Evolutionary conservation across 2,888 invertebrate genomes (phyloP).

Genomic region (Eupelmus urozonus): DNA sequence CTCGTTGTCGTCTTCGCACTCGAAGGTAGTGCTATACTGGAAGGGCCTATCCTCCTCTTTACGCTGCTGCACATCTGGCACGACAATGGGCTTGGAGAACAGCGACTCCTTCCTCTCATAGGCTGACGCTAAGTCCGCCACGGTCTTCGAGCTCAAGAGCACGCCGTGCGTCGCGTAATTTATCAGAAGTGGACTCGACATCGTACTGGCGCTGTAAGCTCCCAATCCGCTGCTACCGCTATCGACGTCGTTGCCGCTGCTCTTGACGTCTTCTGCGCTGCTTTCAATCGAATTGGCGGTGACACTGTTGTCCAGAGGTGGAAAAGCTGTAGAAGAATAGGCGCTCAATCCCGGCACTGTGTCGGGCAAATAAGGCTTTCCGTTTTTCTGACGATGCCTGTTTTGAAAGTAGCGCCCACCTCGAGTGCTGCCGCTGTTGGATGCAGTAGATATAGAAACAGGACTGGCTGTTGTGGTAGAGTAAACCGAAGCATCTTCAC

Average conservation of each 20-base stretch:
- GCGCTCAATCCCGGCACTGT: slow-evolving; percentile 40
- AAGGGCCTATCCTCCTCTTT: slow-evolving; percentile 53
- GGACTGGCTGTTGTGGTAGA: neutral
- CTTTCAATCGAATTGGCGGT: slow-evolving; percentile 40
- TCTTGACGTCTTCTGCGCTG: neutral
- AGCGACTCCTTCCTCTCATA: slow-evolving; percentile 36
- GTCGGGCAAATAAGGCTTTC: slow-evolving; percentile 42
- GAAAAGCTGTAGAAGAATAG: slow-evolving; percentile 41
- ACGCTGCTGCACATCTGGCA: slow-evolving; percentile 65
- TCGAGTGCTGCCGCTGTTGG: slow-evolving; percentile 21
- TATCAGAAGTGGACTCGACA: slow-evolving; percentile 33
- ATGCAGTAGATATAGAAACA: neutral
- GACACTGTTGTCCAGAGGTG: slow-evolving; percentile 28
- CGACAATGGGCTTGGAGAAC: slow-evolving; percentile 72
- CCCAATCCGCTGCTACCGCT: neutral
- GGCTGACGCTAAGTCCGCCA: neutral
- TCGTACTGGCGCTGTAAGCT: slow-evolving; percentile 13
- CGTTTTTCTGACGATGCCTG: slow-evolving; percentile 10
- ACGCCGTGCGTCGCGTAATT: slow-evolving; percentile 42
- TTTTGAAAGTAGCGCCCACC: slow-evolving; percentile 2
- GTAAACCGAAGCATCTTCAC: slow-evolving; percentile 2
- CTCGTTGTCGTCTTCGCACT: slow-evolving; percentile 67
- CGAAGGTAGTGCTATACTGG: slow-evolving; percentile 65
- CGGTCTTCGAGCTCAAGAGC: slow-evolving; percentile 10
- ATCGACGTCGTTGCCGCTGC: neutral